A percentile compares a stretch with the other conserved stretches of the same genome.
Conservation (phyloP, 2,797 vertebrate genomes). For the Ficedula albicollis region DNA sequence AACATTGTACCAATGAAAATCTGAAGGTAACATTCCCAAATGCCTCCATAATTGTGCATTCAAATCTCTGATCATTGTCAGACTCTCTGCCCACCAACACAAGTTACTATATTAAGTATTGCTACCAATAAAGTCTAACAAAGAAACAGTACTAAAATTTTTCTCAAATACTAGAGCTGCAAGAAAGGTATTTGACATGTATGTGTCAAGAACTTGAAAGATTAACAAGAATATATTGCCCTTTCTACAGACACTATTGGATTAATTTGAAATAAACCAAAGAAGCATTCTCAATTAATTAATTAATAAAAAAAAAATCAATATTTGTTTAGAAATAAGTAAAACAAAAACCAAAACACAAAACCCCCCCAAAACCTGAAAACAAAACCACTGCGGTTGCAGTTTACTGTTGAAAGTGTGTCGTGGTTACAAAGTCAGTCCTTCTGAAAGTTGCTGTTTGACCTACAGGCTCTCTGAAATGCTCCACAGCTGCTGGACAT, state of each 20-base stretch:
- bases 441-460: slow-evolving; percentile 39
- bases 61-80: not conserved
- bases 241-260: not conserved
- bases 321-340: not conserved
- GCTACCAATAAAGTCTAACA: not conserved
- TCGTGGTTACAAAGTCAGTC: slow-evolving; percentile 49
- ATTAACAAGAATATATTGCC: not conserved
- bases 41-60: not conserved
- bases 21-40: not conserved
- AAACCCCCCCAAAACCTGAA: not conserved
- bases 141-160: not conserved
- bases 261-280: not conserved
- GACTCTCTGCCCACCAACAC: not conserved
- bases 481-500: slow-evolving; percentile 64
- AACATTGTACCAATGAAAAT: not conserved
- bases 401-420: slow-evolving; percentile 34
- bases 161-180: not conserved
- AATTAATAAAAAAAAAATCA: not conserved
- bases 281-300: not conserved
- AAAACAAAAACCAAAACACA: not conserved
- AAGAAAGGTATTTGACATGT: not conserved
- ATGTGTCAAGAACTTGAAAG: not conserved
- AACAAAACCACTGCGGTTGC: not conserved
- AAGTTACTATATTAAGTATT: not conserved
- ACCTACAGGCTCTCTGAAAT: slow-evolving; percentile 54